Evolutionary conservation across 2,797 vertebrate genomes (phyloP).

Genomic region (Anisognathus igniventris): DNA sequence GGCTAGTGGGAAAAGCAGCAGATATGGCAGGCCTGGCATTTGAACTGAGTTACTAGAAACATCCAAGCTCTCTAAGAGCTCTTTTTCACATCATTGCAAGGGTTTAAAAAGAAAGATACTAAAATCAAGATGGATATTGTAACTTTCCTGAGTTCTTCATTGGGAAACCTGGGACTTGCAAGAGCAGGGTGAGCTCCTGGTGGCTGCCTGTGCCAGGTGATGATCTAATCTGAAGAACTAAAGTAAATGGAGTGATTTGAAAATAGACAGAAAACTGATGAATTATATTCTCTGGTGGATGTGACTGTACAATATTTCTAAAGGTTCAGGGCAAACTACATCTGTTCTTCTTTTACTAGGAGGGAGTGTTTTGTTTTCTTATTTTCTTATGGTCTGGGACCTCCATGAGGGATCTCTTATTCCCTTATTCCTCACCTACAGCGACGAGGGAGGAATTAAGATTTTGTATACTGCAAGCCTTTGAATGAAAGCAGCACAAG

Average conservation of each 20-base stretch:
- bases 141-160: background rate
- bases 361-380: background rate
- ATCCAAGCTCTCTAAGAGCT: background rate
- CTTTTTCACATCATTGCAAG: background rate
- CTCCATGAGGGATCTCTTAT: background rate
- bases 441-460: accelerated
- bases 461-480: background rate
- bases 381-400: background rate
- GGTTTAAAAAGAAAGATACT: background rate
- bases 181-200: background rate
- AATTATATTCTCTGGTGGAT: background rate
- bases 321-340: background rate
- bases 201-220: background rate
- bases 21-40: background rate
- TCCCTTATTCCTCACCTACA: background rate
- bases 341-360: background rate
- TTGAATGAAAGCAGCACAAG: background rate
- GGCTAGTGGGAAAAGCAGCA: background rate
- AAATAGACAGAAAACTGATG: background rate
- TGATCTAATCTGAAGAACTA: background rate
- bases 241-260: background rate
- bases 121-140: background rate
- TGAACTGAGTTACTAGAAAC: background rate
- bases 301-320: background rate
- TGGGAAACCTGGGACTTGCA: background rate